Base-by-base conservation (phyloP, 2,113 vertebrate species). In the Colossoma macropomum region DNA sequence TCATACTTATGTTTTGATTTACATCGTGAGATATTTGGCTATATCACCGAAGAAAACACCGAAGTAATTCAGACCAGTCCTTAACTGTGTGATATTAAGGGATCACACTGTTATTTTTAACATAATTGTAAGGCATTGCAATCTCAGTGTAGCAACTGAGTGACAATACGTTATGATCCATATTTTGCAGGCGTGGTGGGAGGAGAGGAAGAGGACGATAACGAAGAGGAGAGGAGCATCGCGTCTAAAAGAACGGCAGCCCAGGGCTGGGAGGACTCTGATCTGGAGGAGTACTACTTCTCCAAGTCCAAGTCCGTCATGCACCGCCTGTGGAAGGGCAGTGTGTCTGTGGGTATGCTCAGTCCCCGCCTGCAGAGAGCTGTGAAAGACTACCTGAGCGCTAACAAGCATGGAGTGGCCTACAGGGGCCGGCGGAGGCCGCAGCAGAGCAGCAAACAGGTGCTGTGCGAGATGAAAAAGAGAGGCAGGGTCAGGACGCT, bases 351-450 rank as follows among this genome's bases (percentile, higher is more conserved):
- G 41, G 93, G 87, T 80, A 98, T 98, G 97, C 91, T 99, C 83
- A 96, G 92, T 71, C 97, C 96, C 41, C 96, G 96, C 27, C 93
- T 99, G 87, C 97, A 98, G 92, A 96, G 93, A 34, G 97, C 97
- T 48, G 96, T 96, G 95, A 95, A 94, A 85, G 96, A 97, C 84
- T 99, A 99, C 74, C 85, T 99, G 86, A 94, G 86, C 11, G 91
- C 95, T 89, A 99, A 99, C 93, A 99, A 98, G 86, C 97, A 98
- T 32, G 95, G 94, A 0, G 98, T 98, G 76, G 91, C 90, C 83
- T 99, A 96, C 92, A 93, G 84, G 56, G 95, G 97, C 21, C 91
- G 84, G 25, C 94, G 94, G 41, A 89, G 83, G 30, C 75, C 83
- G 0, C 11, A 82, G 27, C 89, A 92, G 80, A 95, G 90, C 63